Conservation (phyloP, 2,888 invertebrate species). For the Malachius bipustulatus region DNA sequence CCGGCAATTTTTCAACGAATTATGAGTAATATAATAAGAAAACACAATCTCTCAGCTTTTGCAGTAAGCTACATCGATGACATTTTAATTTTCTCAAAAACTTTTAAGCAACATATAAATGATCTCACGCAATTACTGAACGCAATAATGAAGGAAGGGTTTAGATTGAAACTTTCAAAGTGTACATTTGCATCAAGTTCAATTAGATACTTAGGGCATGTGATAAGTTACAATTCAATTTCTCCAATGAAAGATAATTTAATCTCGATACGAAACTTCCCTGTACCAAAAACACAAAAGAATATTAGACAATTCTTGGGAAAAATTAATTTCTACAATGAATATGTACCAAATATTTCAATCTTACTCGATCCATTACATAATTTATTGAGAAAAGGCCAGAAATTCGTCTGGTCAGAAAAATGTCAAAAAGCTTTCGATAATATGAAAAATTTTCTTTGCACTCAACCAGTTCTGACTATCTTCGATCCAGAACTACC, state of each 20-base stretch:
- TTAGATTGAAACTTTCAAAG: conserved; percentile 13
- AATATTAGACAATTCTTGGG: conserved; percentile 15
- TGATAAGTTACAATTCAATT: conserved; percentile 12
- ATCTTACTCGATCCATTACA: conserved; percentile 17
- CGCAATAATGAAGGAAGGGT: conserved; percentile 13
- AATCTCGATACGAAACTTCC: conserved; percentile 13
- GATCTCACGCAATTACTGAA: conserved; percentile 12
- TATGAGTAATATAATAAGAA: conserved; percentile 16
- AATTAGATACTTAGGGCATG: conserved; percentile 13
- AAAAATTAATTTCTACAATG: conserved; percentile 13
- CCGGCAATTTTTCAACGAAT: conserved; percentile 19
- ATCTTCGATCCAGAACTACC: conserved; percentile 19
- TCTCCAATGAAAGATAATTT: conserved; percentile 14
- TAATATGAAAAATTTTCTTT: conserved; percentile 13
- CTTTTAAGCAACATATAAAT: conserved; percentile 17
- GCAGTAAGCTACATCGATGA: conserved; percentile 20
- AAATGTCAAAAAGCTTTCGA: conserved; percentile 15
- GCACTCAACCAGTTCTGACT: conserved; percentile 17
- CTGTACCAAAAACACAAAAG: conserved; percentile 13
- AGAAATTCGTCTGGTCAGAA: conserved; percentile 17
- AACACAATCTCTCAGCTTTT: conserved; percentile 16
- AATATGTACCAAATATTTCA: conserved; percentile 15
- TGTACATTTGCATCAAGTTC: conserved; percentile 13
- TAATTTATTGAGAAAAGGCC: conserved; percentile 16
- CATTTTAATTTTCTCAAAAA: conserved; percentile 18